Evolutionary conservation across 2,888 invertebrate genomes (phyloP), one percentile per base, ranked within the genome.

Genomic region (Diploptera punctata): DNA sequence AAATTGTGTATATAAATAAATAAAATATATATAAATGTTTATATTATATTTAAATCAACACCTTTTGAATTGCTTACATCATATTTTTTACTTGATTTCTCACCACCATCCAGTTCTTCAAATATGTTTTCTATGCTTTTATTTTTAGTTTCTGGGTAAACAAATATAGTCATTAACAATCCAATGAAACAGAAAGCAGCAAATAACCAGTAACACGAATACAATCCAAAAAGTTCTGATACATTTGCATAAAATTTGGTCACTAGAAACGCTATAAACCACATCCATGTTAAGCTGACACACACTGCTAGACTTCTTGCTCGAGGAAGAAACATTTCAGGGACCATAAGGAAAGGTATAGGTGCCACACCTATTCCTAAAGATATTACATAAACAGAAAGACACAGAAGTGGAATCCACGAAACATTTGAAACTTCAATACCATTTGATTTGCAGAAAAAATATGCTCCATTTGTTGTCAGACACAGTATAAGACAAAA

Each of bases 131-230:
- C 80, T 33, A 81, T 78, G 68, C 79, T 81, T 76, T 81, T 83
- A 21, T 84, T 84, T 76, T 81, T 84, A 0, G 85, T 85, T 77
- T 86, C 86, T 0, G 84, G 85, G 47, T 85, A 77, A 38, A 81
- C 83, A n/a, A 82, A 74, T 49, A 82, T 76, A 61, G 80, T 78
- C 44, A 81, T 80, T 68, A 82, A 31, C 7, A 80, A 77, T 0
- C 83, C 81, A 0, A 80, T 54, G 33, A 82, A 61, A 76, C 83
- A 83, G 21, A 80, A 79, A 0, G 75, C 38, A 0, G 83, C 82
- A 73, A 85, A 86, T 4, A 81, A 67, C 77, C 84, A 84, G 77
- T 86, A 86, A 0, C 81, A 80, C 0, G 79, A 79, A 57, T 84
- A 78, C 0, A 78, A 79, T 0, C 85, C 85, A 1, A 83, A 79